phyloP scores from a whole-genome alignment of 2,888 invertebrate genomes.

The Hypercompe scribonia region DNA sequence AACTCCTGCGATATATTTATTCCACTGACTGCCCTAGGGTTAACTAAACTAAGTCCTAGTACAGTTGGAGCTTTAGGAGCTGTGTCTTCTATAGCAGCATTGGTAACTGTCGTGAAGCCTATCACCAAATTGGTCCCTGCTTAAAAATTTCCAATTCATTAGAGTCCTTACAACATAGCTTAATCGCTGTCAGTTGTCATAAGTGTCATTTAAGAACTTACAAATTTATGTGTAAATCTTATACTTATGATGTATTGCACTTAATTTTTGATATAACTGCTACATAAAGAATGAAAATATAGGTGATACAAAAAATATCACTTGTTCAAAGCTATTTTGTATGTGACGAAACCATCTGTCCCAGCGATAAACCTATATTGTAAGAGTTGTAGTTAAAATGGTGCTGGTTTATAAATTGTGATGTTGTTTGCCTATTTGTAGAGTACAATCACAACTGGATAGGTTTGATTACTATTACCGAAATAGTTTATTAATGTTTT shows the following conservation, averaged over 20 bases:
- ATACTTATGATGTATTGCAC: no score
- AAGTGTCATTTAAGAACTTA: no score
- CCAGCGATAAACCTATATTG: no score
- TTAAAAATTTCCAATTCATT: slow-evolving; percentile 45
- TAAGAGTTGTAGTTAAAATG: slow-evolving; percentile 18
- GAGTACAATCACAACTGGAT: slow-evolving; percentile 1
- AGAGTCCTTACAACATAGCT: no score
- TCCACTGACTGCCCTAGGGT: slow-evolving; percentile 93
- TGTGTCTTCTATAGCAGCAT: slow-evolving; percentile 92
- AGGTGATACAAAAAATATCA: no score
- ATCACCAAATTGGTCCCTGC: slow-evolving; percentile 90
- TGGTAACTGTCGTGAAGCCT: slow-evolving; percentile 92
- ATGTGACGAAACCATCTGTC: no score
- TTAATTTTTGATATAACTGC: no score
- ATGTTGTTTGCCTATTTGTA: slow-evolving; percentile 11
- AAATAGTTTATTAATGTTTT: neutral
- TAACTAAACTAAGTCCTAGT: slow-evolving; percentile 91
- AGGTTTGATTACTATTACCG: neutral
- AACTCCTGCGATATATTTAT: slow-evolving; percentile 95
- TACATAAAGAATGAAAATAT: no score
- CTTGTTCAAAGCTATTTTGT: no score
- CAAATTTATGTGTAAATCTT: no score
- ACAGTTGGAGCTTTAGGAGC: slow-evolving; percentile 92
- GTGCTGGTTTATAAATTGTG: slow-evolving; percentile 40
- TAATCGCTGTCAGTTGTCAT: no score